Percentiles rank a stretch among this genome's conserved stretches.
Conservation (phyloP, 2,797 vertebrate genomes). For the Crocodylus rhombifer region DNA sequence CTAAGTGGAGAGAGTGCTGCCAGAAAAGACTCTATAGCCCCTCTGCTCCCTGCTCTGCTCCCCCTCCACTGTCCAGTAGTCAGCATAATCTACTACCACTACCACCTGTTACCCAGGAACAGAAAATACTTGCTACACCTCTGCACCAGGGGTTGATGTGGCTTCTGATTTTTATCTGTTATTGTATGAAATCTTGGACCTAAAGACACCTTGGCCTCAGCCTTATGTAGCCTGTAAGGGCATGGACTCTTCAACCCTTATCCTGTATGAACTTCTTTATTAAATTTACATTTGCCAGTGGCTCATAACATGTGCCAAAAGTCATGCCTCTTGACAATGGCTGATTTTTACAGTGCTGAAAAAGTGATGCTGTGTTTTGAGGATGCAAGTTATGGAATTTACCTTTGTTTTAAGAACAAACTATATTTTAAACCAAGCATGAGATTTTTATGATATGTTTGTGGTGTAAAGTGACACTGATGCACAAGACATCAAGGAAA, state of each 20-base stretch:
- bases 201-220: background rate
- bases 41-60: too few species aligned
- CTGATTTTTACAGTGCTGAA: background rate
- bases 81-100: too few species aligned
- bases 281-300: background rate
- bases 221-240: background rate
- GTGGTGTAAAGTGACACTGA: background rate
- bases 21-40: too few species aligned
- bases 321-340: background rate
- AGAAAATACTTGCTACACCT: too few species aligned
- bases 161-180: background rate
- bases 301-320: background rate
- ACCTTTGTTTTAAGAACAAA: background rate
- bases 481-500: background rate
- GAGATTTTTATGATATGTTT: background rate
- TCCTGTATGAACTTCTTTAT: background rate
- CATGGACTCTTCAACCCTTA: background rate
- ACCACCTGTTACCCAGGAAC: too few species aligned
- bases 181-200: background rate
- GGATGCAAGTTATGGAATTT: background rate
- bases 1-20: too few species aligned
- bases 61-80: too few species aligned
- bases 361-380: background rate
- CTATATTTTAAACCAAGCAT: background rate
- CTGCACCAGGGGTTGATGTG: too few species aligned